Base-by-base conservation (phyloP, 2,797 vertebrate genomes). In the Mycteria americana region DNA sequence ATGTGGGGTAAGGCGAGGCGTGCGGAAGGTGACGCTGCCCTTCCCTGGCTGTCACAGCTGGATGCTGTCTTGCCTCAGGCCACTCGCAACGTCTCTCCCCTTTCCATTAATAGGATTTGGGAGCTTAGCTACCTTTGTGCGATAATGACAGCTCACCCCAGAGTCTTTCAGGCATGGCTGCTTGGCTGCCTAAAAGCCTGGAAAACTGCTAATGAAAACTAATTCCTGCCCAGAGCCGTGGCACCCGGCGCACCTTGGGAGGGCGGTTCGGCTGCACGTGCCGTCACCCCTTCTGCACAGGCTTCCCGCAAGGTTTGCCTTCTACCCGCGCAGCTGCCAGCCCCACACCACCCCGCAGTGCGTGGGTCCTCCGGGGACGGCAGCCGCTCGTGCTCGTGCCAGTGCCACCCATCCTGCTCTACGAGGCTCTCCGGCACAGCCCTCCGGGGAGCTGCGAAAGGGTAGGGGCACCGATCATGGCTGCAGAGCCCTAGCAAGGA, bases 101-200 rank as follows among this genome's bases (percentile, higher is more conserved):
- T 75, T 33, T 27, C 35, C 31, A 35, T 72, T 93, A 96, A 96
- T 80, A 93, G 91, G 89, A 96, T 96, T 94, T 93, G 60, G 85
- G 87, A 97, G 95, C 84, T 95, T 85, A 94, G 89, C 67, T 82
- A 70, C 81, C 81, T 80, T 39, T 68, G 78, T 72, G 87, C 10
- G 7, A 45, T 68, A 85, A 82, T 67, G 91, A 77, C 86, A 83
- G 91, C 86, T 94, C 89, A 89, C 78, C 84, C 91, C 56, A 33
- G 80, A 92, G 78, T 4, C 95, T 91, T 83, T 64, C 92, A 86
- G 76, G 79, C 91, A 91, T 59, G 91, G 94, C 88, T 96, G 79
- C 92, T 92, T 94, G 92, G 65, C 88, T 96, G 85, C 95, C 91
- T 92, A 96, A 96, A 85, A 95, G 89, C 82, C 91, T 93, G 91